Base-by-base conservation (phyloP, 2,888 invertebrate genomes). In the Galeopsomyia nigrocyanea region DNA sequence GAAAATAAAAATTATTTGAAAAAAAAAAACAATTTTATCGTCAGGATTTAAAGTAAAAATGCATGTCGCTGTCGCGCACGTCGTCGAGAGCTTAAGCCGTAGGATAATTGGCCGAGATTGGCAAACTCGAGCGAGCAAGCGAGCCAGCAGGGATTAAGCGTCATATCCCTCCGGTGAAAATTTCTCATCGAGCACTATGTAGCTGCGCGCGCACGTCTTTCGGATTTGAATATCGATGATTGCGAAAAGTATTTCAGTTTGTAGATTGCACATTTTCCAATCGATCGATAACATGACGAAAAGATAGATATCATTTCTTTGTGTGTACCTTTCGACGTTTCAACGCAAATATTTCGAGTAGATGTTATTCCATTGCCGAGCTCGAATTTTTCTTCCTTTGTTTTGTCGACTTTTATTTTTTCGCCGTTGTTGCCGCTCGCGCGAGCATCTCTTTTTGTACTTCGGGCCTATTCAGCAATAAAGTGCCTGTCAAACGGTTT, bases 401-500 rank as follows among this genome's bases (percentile, higher is more conserved):
- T 69, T 26, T 61, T 26, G 26, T 47, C 22, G 55, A 26, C 39
- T 62, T 46, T 31, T 71, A 47, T 26, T 46, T 17, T 39, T 70
- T 31, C 51, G 16, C 39, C 50, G 17, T 69, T 26, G n/a, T 17
- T 47, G 46, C 10, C 56, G 14, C 39, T 56, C 19, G 49, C 31
- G 17, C 14, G 66, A 63, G 56, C 70, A 70, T 70, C 67, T 67
- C 69, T 74, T 74, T 70, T 67, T 63, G 58, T 66, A 49, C 70
- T 26, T 17, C 51, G 64, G 64, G 64, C 50, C 73, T 65, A 73
- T 73, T 73, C 73, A 65, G 65, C 73, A 68, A 71, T 71, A 74
- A 74, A 74, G 71, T 71, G 71, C 64, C 67, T 74, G 74, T 74
- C 71, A 71, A 74, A 74, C 64, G 66, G 53, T 63, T 68, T 68